Evolutionary conservation across 53 echinoderm and acorn worm genomes (phyloP).

Genomic region (Zoroaster sp.): DNA sequence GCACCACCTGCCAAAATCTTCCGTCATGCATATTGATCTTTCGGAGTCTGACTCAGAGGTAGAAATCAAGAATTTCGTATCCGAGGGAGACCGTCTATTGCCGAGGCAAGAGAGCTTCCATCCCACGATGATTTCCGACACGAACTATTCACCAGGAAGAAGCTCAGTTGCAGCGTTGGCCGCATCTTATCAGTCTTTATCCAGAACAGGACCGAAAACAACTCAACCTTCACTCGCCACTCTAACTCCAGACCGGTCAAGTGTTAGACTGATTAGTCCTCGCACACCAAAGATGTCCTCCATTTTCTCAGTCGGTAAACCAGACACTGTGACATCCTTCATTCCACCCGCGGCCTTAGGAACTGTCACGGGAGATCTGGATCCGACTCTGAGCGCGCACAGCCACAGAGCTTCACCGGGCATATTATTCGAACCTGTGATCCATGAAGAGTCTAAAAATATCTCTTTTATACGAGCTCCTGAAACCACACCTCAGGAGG

Average conservation of each 20-base stretch:
- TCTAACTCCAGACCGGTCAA: not conserved
- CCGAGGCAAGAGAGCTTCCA: not conserved
- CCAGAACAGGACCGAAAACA: not conserved
- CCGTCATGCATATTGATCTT: not conserved
- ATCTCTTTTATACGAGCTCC: not conserved
- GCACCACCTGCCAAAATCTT: not conserved
- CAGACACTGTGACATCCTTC: not conserved
- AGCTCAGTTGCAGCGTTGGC: conserved; percentile 9
- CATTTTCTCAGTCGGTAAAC: not conserved
- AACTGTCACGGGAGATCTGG: not conserved
- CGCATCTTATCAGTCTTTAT: conserved; percentile 13
- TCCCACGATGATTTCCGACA: not conserved
- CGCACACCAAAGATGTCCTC: not conserved
- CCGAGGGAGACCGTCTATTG: not conserved
- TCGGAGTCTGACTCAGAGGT: not conserved
- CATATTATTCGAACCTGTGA: not conserved
- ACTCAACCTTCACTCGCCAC: not conserved
- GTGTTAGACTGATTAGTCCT: not conserved
- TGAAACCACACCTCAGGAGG: not conserved
- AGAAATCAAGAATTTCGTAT: not conserved
- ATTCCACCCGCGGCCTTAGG: not conserved
- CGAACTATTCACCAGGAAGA: not conserved
- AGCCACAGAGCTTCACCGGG: not conserved
- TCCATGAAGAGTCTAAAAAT: not conserved
- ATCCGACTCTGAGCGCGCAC: not conserved